Evolutionary conservation across 2,797 vertebrate species (phyloP), one percentile per base, ranked within the genome.

Genomic region (Trichosurus vulpecula): DNA sequence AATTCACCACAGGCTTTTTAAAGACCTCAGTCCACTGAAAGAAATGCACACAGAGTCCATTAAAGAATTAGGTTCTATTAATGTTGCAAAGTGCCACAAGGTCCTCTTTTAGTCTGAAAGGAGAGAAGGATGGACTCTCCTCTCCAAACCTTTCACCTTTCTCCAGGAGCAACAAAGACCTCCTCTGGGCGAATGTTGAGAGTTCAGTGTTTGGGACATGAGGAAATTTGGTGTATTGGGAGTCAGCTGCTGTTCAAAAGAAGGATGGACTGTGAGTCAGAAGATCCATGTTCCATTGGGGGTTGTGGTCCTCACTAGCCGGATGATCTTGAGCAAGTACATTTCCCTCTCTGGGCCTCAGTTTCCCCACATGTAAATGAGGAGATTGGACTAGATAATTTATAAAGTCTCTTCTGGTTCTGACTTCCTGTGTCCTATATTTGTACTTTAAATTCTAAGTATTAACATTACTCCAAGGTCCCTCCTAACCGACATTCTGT

Each of bases 1-100:
- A 94, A 97, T 96, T 98, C 97, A 98, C 96, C 96, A 92, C 98
- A 97, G 93, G 94, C 98, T 97, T 98, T 97, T 98, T 98, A 97
- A 97, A 94, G 96, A 96, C 97, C 96, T 98, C 97, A 97, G 93
- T 96, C 96, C 93, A 87, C 92, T 55, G 95, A 93, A 96, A 96
- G 95, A 96, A 97, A 96, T 81, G 95, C 92, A 95, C 96, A 90
- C 61, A 51, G 96, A 96, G 94, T 97, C 97, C 97, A 97, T 98
- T 98, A 98, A 97, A 98, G 97, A 98, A 96, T 97, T 92, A 95
- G 95, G 91, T 93, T 95, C 94, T 96, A 8, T 96, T 95, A 96
- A 94, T 94, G 93, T 94, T 92, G 95, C 92, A 89, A 95, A 93
- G 51, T 94, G 55, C 95, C 66, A 0, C 0, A 41, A 94, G 91